Percentiles rank a stretch among this genome's conserved stretches.
Evolutionary conservation across 1,140 invertebrate genomes (phyloP).

Genomic region (Cydia fagiglandana): DNA sequence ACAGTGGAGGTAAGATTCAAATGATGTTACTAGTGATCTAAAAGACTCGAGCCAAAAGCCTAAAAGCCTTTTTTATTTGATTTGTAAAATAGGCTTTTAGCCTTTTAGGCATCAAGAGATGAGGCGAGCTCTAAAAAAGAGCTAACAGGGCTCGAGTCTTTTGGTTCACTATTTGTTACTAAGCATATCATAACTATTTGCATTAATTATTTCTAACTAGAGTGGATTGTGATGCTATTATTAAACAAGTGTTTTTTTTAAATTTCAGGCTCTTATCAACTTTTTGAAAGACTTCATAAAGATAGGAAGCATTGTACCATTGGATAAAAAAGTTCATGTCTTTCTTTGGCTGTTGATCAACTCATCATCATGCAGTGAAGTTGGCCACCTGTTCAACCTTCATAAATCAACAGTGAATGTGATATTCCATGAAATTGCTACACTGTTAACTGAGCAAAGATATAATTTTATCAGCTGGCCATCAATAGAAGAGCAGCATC

Average conservation of each 20-base stretch:
- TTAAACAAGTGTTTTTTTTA: slow-evolving; percentile 28
- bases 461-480: slow-evolving; percentile 71
- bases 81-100: no score
- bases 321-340: slow-evolving; percentile 70
- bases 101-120: no score
- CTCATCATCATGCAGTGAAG: slow-evolving; percentile 64
- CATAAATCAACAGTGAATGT: slow-evolving; percentile 66
- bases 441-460: slow-evolving; percentile 53
- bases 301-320: slow-evolving; percentile 47
- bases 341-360: slow-evolving; percentile 64
- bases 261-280: slow-evolving; percentile 60
- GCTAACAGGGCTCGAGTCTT: no score
- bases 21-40: no score
- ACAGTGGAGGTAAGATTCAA: slow-evolving; percentile 59
- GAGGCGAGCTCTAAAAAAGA: no score
- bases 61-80: no score
- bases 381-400: slow-evolving; percentile 60
- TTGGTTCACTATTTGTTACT: no score
- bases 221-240: background rate
- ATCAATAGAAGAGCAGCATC: slow-evolving; percentile 66
- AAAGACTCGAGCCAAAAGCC: no score
- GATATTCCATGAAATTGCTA: slow-evolving; percentile 66
- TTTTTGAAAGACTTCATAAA: slow-evolving; percentile 55
- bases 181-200: no score
- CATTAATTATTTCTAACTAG: no score